Evolutionary conservation across 2,113 vertebrate species (phyloP).

Genomic region (Caretta caretta): DNA sequence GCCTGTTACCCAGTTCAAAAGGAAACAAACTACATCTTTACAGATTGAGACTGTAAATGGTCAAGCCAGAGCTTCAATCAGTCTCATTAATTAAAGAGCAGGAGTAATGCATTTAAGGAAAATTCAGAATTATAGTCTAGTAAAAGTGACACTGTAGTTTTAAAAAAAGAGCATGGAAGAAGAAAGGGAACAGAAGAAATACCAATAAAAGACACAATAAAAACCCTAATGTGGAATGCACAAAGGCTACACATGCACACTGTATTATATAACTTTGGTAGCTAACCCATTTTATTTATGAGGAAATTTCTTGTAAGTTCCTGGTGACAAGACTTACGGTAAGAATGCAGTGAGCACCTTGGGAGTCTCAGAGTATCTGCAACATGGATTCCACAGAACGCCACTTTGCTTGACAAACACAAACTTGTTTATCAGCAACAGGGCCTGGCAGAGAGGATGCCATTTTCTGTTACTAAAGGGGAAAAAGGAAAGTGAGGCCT

Average conservation of each 20-base stretch:
- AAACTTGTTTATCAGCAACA: not conserved
- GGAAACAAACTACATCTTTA: slow-evolving; percentile 62
- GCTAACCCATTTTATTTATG: not conserved
- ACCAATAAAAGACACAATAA: not conserved
- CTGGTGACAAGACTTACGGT: not conserved
- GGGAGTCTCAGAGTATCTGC: not conserved
- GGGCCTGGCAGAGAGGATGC: not conserved
- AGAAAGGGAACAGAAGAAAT: not conserved
- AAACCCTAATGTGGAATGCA: not conserved
- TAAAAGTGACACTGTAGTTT: not conserved
- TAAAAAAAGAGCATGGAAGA: not conserved
- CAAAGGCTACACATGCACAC: not conserved
- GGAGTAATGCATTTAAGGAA: not conserved
- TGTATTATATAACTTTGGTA: not conserved
- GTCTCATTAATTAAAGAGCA: slow-evolving; percentile 45
- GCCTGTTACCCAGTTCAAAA: slow-evolving; percentile 42
- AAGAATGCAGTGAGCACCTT: not conserved
- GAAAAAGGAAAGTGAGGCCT: not conserved
- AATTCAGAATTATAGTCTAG: not conserved
- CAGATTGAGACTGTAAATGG: slow-evolving; percentile 26
- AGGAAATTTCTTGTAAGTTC: not conserved
- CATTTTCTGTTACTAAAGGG: not conserved
- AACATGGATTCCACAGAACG: not conserved
- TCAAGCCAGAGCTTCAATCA: slow-evolving; percentile 5
- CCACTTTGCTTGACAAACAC: not conserved